Base-by-base conservation (phyloP, 30 jellyfish, hydroid and myxozoan genomes). In the Aurelia sp. region DNA sequence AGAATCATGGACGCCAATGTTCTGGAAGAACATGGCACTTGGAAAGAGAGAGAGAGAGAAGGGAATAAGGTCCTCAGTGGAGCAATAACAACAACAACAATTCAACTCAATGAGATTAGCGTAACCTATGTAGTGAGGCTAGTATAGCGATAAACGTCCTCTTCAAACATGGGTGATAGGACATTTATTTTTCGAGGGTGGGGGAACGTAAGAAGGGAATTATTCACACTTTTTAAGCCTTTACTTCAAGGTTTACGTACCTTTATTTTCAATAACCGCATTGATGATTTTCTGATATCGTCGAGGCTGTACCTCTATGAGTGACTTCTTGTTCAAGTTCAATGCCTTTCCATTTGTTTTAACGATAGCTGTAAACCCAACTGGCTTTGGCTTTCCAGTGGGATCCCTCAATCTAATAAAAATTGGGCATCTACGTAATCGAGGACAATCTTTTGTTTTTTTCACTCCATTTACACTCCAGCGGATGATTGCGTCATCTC, bases 321-420 rank as follows among this genome's bases (percentile, higher is more conserved):
- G 22, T 10, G 50, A 16, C 27, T 4, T 19, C 21, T 44, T 44
- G 59, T 78, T 78, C 19, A 78, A 18, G n/a, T 18, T 4, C 24
- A 76, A 40, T 20, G 12, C 50, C 60, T 13, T 8, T 74, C 67
- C 67, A 9, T 74, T 76, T 16, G 40, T 78, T 59, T 75, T 76
- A n/a, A 75, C 4, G 6, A 76, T 41, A 35, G 87, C 87, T 58
- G 20, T 58, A n/a, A 76, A 76, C 3, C 27, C 78, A 18, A 76
- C 20, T 8, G 77, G 77, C 55, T 44, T 44, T 7, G 55, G 55
- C 6, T 8, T 44, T 44, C 55, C 55, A 44, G 55, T 44, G 13
- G 55, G 55, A 44, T 44, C 55, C 15, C 15, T 44, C 6, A 7
- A 8, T 44, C 55, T 78, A 74, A 78, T 24, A 15, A 68, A 53